A percentile compares a stretch with the other conserved stretches of the same genome.
These are phyloP conservation scores for Laterallus jamaicensis DNA, from an alignment of 2,113 vertebrate species.

Conservation along the genomic window DNA sequence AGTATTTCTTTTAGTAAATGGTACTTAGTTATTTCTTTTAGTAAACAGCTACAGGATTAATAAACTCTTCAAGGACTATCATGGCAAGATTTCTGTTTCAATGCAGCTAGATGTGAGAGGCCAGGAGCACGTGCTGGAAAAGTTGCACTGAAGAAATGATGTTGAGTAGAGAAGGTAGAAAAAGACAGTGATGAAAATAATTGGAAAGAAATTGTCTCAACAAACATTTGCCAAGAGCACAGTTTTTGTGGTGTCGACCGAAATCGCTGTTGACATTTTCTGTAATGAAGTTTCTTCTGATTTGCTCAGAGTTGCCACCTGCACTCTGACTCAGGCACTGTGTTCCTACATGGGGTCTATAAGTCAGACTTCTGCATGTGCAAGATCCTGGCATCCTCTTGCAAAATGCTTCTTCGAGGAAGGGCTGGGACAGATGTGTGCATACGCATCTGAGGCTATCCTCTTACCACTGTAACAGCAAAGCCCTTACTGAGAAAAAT, in stretches of 20 bases:
- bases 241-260: not conserved
- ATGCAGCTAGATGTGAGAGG: accelerated
- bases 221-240: not conserved
- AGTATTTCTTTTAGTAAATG: too few species aligned
- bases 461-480: not conserved
- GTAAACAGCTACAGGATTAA: not conserved
- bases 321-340: conserved; percentile 16
- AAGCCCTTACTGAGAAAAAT: not conserved
- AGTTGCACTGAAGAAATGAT: not conserved
- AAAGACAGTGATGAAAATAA: conserved; percentile 12
- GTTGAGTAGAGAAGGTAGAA: not conserved
- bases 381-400: not conserved
- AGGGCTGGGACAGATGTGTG: not conserved
- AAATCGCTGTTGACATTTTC: conserved; percentile 43
- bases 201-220: conserved; percentile 2
- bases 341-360: not conserved
- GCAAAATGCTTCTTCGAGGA: not conserved
- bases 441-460: not conserved
- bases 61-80: not conserved
- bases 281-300: conserved; percentile 24
- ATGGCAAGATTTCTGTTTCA: not conserved
- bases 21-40: not conserved
- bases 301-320: conserved; percentile 4
- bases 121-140: not conserved
- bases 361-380: not conserved